Evolutionary conservation across 2,797 vertebrate genomes (phyloP), one percentile per base, ranked within the genome.

Genomic region (Falco berigora): DNA sequence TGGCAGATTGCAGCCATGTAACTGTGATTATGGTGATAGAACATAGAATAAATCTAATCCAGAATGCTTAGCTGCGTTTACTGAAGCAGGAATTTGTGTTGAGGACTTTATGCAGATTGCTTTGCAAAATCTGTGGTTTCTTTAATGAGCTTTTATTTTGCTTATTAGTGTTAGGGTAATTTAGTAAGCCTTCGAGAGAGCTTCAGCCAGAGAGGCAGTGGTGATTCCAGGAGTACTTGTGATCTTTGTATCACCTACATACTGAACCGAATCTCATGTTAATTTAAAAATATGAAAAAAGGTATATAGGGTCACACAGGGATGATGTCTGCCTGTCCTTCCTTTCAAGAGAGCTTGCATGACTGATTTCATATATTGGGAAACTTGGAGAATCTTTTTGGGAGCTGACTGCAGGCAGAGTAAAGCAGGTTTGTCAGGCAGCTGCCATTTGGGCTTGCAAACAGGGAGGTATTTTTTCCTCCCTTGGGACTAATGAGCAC

Each of bases 161-260:
- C 75, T 96, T 86, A 21, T 74, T 77, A 64, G 63, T 58, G 49
- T 74, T 59, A 71, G 82, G 63, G 69, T 92, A 83, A 87, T 40
- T 94, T 4, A 52, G 36, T 13, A 74, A 42, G 83, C 52, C 71
- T 42, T 76, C 76, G 55, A 56, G 92, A 88, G 68, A 93, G 80
- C 94, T 93, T 78, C 92, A 91, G n/a, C 76, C 61, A 20, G 27
- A 9, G 2, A 24, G 89, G 73, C 46, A 68, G 47, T 64, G 91
- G 15, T 15, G 25, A 74, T 52, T 94, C 46, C 42, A 76, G 82
- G 86, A 56, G 32, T 55, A 38, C 17, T 34, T 42, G n/a, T 18
- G 52, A 62, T 32, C 34, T 55, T 24, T 42, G 2, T 9, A 5
- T 27, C 50, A 38, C 34, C 19, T 21, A 5, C 38, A 12, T 6